phyloP scores from a whole-genome alignment of 2,113 vertebrate genomes.

The Percopsis transmontana region DNA sequence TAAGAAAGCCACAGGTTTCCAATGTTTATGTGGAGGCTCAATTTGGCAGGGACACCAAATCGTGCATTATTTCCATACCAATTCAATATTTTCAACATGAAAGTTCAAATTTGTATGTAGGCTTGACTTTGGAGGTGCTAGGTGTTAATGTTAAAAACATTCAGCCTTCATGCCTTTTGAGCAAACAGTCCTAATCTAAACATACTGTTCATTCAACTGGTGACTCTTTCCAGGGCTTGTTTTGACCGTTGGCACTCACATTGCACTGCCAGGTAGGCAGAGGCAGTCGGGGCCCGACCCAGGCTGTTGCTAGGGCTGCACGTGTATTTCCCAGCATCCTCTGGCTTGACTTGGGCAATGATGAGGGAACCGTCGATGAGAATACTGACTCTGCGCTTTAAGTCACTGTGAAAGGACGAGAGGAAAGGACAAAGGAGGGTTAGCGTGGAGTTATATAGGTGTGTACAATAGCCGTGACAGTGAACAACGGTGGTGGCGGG shows the following conservation, averaged over 20 bases:
- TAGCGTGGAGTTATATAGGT: background rate
- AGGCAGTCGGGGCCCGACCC: conserved; percentile 92
- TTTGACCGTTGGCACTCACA: conserved; percentile 81
- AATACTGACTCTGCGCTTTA: conserved; percentile 96
- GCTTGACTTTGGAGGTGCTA: too few relatives aligned
- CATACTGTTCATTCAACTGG: background rate
- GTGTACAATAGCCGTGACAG: background rate
- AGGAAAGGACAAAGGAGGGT: conserved; percentile 1
- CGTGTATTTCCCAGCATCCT: conserved; percentile 95
- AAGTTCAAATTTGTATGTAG: background rate
- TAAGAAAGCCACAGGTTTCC: too few relatives aligned
- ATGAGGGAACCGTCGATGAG: conserved; percentile 95
- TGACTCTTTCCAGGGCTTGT: background rate
- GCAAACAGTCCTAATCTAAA: background rate
- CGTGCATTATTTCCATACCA: background rate
- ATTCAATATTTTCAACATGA: background rate
- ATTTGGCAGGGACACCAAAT: background rate
- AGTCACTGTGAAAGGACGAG: conserved; percentile 76
- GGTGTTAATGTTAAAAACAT: too few relatives aligned
- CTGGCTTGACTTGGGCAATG: conserved; percentile 94
- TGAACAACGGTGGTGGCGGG: too few relatives aligned
- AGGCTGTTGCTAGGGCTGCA: conserved; percentile 98
- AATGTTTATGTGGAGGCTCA: too few relatives aligned
- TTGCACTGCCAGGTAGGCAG: conserved; percentile 93
- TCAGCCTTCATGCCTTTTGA: too few relatives aligned